phyloP scores from a whole-genome alignment of 1,140 invertebrate species.

The Leptestheria dahalacensis region DNA sequence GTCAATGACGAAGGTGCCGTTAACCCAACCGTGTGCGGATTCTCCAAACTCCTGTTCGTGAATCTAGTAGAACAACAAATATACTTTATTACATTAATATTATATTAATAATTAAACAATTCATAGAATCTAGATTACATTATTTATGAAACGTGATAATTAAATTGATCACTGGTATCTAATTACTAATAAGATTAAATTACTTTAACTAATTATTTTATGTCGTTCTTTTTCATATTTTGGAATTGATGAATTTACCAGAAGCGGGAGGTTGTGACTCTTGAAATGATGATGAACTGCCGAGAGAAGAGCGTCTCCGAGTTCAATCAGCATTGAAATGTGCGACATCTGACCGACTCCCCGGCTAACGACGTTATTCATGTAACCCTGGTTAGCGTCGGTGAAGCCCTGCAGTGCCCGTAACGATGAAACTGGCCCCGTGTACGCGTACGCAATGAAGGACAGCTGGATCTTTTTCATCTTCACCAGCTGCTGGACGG shows the following conservation, averaged over 20 bases:
- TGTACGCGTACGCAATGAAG: slow-evolving; percentile 14
- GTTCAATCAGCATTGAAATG: slow-evolving; percentile 19
- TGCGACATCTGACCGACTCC: slow-evolving; percentile 24
- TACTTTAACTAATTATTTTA: no score
- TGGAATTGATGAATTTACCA: no score
- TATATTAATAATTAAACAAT: no score
- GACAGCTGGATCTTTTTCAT: slow-evolving; percentile 13
- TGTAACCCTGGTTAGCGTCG: slow-evolving; percentile 21
- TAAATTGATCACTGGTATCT: no score
- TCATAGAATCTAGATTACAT: no score
- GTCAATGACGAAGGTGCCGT: slow-evolving; percentile 21
- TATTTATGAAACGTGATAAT: no score
- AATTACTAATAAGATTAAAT: no score
- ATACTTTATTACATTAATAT: not conserved
- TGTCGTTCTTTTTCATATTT: no score
- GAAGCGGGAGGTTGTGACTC: slow-evolving; percentile 33
- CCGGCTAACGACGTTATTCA: slow-evolving; percentile 20
- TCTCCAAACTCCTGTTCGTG: slow-evolving; percentile 16
- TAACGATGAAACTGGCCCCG: not conserved
- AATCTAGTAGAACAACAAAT: slow-evolving; percentile 15
- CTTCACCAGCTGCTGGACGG: slow-evolving; percentile 9
- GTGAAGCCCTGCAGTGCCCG: slow-evolving; percentile 12
- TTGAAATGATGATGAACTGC: slow-evolving; percentile 19
- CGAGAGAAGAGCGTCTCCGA: slow-evolving; percentile 14
- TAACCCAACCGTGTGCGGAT: slow-evolving; percentile 10